A percentile compares a stretch with the other conserved stretches of the same genome.
These are phyloP conservation scores for Tipula confusa DNA, from an alignment of 2,888 invertebrate species.

Conservation along the genomic window DNA sequence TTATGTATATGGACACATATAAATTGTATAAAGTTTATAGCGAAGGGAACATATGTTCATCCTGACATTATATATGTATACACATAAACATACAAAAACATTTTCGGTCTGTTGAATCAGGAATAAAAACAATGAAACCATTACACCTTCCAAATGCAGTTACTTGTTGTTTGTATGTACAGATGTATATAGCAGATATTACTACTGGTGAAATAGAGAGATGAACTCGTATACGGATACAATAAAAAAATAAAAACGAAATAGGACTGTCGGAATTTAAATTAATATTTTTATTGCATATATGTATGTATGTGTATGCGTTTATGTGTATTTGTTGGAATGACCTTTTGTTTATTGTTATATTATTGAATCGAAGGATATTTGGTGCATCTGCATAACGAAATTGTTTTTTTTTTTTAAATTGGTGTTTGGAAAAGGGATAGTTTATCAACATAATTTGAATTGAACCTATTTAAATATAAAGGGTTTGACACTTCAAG, in stretches of 20 bases:
- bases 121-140: neutral
- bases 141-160: neutral
- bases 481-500: too few species aligned
- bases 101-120: slow-evolving; percentile 3
- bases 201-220: neutral
- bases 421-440: too few species aligned
- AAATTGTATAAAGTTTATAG: too few species aligned
- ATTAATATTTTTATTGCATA: neutral
- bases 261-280: neutral
- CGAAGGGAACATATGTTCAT: neutral
- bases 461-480: too few species aligned
- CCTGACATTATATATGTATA: neutral
- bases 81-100: neutral
- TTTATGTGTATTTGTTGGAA: neutral
- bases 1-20: too few species aligned
- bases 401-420: too few species aligned
- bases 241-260: neutral
- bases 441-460: too few species aligned
- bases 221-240: neutral
- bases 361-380: too few species aligned
- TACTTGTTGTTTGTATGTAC: neutral
- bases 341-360: neutral
- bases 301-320: neutral
- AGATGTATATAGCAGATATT: neutral
- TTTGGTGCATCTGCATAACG: too few species aligned